phyloP scores from a whole-genome alignment of 2,888 invertebrate species.

The Chrysomela aeneicollis region DNA sequence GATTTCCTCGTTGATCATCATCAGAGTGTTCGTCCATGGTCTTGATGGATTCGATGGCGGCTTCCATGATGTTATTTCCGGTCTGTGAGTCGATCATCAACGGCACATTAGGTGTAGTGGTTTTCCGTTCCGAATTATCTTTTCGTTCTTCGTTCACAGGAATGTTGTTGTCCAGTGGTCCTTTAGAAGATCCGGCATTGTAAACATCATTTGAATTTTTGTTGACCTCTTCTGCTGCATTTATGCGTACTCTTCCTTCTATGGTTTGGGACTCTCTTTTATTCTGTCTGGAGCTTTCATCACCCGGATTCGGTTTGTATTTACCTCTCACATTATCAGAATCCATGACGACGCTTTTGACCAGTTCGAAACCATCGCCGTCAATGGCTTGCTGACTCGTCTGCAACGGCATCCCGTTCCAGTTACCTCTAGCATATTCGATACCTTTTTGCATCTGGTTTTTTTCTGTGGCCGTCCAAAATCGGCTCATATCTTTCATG shows the following conservation, averaged over 20 bases:
- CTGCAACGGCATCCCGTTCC: conserved; percentile 11
- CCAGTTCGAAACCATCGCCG: conserved; percentile 39
- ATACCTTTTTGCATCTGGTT: conserved; percentile 36
- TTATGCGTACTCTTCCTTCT: conserved; percentile 16
- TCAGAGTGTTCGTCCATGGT: too few relatives aligned
- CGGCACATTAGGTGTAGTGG: neutral
- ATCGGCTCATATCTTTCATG: conserved; percentile 41
- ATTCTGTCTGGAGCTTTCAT: conserved; percentile 1
- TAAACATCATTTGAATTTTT: conserved; percentile 6
- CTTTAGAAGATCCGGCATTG: neutral
- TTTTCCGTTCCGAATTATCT: neutral
- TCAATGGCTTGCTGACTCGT: neutral
- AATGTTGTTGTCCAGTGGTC: neutral
- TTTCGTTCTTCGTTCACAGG: neutral
- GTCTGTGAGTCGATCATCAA: neutral
- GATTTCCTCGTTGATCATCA: neutral
- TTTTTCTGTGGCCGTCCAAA: conserved; percentile 38
- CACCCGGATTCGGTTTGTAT: neutral
- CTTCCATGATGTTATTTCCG: neutral
- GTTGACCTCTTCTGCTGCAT: neutral
- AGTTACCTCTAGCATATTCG: conserved; percentile 31
- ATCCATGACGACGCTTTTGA: conserved; percentile 40
- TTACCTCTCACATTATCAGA: conserved; percentile 9
- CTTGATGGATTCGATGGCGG: neutral
- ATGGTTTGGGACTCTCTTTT: conserved; percentile 19